These are phyloP conservation scores for Drosophila ironensis DNA, from an alignment of 1,140 invertebrate genomes.

Conservation along the genomic window DNA sequence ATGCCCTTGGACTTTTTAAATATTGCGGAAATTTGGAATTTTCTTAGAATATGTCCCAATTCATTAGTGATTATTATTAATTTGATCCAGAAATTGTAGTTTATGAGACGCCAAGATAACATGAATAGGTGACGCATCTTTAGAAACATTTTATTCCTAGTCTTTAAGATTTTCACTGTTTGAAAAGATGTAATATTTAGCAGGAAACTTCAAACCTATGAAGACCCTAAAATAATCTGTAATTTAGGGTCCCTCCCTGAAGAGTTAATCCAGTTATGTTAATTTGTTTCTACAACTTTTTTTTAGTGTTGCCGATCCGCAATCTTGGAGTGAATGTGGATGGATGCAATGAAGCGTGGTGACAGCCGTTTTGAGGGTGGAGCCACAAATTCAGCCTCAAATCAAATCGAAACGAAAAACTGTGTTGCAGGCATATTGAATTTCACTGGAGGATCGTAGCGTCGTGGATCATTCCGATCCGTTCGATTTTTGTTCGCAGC, in stretches of 20 bases:
- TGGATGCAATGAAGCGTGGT: constrained; percentile 60
- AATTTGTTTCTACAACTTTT: not conserved
- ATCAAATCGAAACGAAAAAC: constrained; percentile 35
- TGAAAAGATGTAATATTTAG: too few relatives aligned
- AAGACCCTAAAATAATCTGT: not conserved
- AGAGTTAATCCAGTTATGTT: too few relatives aligned
- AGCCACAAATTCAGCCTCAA: constrained; percentile 48
- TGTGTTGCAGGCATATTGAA: constrained; percentile 57
- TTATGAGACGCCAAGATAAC: too few relatives aligned
- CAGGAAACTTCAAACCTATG: too few relatives aligned
- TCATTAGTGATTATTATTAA: too few relatives aligned
- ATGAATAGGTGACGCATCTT: too few relatives aligned
- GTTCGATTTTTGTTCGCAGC: constrained; percentile 25
- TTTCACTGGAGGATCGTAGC: constrained; percentile 41
- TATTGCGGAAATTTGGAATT: too few relatives aligned
- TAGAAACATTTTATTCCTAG: too few relatives aligned
- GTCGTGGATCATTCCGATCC: constrained; percentile 17
- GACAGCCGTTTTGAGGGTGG: constrained; percentile 74
- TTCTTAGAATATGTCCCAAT: too few relatives aligned
- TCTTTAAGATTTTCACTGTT: too few relatives aligned
- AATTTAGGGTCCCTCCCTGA: not conserved
- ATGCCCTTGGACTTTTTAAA: too few relatives aligned
- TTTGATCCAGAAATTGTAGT: too few relatives aligned
- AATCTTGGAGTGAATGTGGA: constrained; percentile 15
- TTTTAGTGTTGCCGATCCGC: constrained; percentile 6